Evolutionary conservation across 2,113 vertebrate genomes (phyloP).

Genomic region (Hipposideros armiger): DNA sequence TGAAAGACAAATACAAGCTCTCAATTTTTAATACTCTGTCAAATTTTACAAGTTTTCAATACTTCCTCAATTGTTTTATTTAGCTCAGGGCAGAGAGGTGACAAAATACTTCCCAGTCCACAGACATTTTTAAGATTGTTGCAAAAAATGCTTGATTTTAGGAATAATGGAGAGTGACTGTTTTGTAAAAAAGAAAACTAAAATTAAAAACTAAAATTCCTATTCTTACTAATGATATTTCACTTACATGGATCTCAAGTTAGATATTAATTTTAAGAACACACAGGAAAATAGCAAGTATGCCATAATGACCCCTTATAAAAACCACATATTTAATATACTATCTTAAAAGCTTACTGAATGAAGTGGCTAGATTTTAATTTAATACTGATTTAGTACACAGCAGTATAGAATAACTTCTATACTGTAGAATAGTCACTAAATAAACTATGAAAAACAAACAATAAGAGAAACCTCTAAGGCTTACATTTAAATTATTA

Average conservation of each 20-base stretch:
- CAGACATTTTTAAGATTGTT: background rate
- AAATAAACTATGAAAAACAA: slow-evolving; percentile 47
- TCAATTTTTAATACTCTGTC: slow-evolving; percentile 3
- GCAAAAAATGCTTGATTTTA: background rate
- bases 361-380: background rate
- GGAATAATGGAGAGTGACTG: background rate
- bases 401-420: background rate
- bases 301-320: background rate
- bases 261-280: background rate
- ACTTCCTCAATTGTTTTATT: background rate
- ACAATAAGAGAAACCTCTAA: slow-evolving; percentile 1
- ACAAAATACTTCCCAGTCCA: background rate
- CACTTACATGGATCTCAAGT: background rate
- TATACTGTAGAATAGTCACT: background rate
- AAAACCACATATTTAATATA: background rate
- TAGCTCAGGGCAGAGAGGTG: background rate
- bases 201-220: slow-evolving; percentile 45
- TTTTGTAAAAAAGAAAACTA: slow-evolving; percentile 28
- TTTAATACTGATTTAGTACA: background rate
- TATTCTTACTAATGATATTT: slow-evolving; percentile 13
- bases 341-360: slow-evolving; percentile 17
- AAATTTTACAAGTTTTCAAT: slow-evolving; percentile 16
- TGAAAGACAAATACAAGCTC: background rate
- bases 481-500: slow-evolving; percentile 24
- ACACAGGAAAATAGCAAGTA: background rate